Evolutionary conservation across 2,797 vertebrate species (phyloP).

Genomic region (Pelochelys cantorii): DNA sequence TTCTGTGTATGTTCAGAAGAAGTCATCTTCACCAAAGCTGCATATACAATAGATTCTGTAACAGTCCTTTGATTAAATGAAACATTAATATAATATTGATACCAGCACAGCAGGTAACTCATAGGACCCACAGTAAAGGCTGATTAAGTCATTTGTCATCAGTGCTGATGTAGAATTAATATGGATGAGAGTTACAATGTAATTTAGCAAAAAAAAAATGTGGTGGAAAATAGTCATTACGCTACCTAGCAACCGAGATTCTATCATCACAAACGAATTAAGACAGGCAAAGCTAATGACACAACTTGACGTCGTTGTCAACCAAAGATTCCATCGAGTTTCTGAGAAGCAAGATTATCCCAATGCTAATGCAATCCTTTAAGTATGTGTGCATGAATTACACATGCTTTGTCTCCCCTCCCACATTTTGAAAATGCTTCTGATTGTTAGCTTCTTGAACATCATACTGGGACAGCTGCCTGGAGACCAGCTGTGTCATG

Average conservation of each 20-base stretch:
- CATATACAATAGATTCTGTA: conserved; percentile 46
- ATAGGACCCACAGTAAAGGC: conserved; percentile 46
- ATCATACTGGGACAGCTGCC: conserved; percentile 48
- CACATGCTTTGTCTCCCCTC: conserved; percentile 7
- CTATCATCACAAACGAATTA: conserved; percentile 32
- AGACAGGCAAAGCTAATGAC: conserved; percentile 53
- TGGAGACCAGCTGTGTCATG: conserved; percentile 7
- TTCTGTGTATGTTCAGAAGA: conserved; percentile 27
- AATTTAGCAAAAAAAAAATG: conserved; percentile 25
- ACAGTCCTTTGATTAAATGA: conserved; percentile 50
- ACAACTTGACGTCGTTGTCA: conserved; percentile 48
- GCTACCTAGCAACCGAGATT: conserved; percentile 44
- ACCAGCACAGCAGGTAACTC: conserved; percentile 45
- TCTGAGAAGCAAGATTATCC: conserved; percentile 1
- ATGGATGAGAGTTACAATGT: conserved; percentile 46
- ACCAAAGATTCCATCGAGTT: not conserved
- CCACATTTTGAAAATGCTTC: conserved; percentile 37
- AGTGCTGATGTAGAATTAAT: conserved; percentile 41
- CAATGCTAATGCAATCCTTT: not conserved
- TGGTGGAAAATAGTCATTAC: conserved; percentile 36
- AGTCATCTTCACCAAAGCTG: conserved; percentile 57
- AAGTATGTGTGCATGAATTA: conserved; percentile 17
- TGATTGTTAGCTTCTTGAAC: fast-evolving
- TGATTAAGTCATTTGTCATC: conserved; percentile 67
- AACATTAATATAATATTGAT: conserved; percentile 43